Evolutionary conservation across 2,888 invertebrate species (phyloP).

Genomic region (Copidosoma aretas): DNA sequence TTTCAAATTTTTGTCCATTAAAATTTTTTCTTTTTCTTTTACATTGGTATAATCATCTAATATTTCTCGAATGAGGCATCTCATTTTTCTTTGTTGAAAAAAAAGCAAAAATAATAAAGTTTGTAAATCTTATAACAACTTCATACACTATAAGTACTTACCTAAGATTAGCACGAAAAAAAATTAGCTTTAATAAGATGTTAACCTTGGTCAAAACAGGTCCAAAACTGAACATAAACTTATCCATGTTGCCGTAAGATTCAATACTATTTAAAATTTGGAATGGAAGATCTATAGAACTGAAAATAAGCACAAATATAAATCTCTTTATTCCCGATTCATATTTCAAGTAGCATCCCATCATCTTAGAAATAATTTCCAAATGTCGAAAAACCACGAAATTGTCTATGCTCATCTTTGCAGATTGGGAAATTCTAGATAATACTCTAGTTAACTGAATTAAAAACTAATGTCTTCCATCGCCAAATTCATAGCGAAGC

Average conservation of each 20-base stretch:
- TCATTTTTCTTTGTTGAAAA: background rate
- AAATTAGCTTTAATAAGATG: background rate
- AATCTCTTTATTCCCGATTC: constrained; percentile 1
- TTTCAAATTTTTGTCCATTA: background rate
- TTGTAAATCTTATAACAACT: background rate
- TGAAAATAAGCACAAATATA: background rate
- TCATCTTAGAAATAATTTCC: background rate
- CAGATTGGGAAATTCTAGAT: too few relatives aligned
- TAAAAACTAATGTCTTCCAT: too few relatives aligned
- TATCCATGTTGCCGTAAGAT: constrained; percentile 8
- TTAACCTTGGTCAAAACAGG: constrained; percentile 2
- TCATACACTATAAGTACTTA: background rate
- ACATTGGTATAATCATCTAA: background rate
- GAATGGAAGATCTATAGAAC: constrained; percentile 5
- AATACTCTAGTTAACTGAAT: too few relatives aligned
- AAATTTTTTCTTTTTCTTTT: background rate
- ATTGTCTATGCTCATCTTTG: too few relatives aligned
- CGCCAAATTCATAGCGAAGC: too few relatives aligned
- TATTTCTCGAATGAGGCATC: constrained; percentile 3
- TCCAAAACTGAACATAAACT: constrained; percentile 11
- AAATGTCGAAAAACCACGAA: background rate
- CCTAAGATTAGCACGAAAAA: constrained; percentile 1
- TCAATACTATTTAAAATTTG: constrained; percentile 1
- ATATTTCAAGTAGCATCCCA: background rate
- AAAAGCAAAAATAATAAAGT: background rate